A percentile compares a stretch with the other conserved stretches of the same genome.
Evolutionary conservation across 2,888 invertebrate species (phyloP).

Genomic region (Tigriopus californicus): DNA sequence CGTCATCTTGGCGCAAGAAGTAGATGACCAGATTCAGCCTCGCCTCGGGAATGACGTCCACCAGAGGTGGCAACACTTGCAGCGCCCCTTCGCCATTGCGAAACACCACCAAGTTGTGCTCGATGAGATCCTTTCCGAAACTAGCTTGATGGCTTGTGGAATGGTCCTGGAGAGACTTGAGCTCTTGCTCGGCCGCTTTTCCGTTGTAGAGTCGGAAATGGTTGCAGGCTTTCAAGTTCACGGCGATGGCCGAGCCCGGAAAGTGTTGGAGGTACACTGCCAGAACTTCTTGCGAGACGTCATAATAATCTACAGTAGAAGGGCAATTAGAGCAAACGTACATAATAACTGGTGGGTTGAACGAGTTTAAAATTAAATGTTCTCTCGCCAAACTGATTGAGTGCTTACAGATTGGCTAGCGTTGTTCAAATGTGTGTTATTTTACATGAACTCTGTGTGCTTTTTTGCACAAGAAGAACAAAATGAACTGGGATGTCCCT

Average conservation of each 20-base stretch:
- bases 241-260: constrained; percentile 82
- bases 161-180: constrained; percentile 53
- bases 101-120: constrained; percentile 88
- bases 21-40: constrained; percentile 87
- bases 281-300: constrained; percentile 91
- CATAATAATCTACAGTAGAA: constrained; percentile 90
- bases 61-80: constrained; percentile 70
- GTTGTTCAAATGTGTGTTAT: no score
- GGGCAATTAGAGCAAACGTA: no score
- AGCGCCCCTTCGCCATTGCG: constrained; percentile 80
- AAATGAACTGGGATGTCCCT: no score
- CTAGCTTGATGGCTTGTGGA: constrained; percentile 43
- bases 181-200: constrained; percentile 76
- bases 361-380: no score
- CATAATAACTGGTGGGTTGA: no score
- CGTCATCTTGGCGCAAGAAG: constrained; percentile 65
- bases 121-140: constrained; percentile 77
- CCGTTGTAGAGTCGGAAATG: constrained; percentile 75
- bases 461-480: no score
- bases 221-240: constrained; percentile 75
- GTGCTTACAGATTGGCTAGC: no score
- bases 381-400: no score
- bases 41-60: constrained; percentile 92
- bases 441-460: no score
- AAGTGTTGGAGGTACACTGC: constrained; percentile 76